Conservation (phyloP, 1,140 invertebrate genomes). For the Hesperophylax magnus region DNA sequence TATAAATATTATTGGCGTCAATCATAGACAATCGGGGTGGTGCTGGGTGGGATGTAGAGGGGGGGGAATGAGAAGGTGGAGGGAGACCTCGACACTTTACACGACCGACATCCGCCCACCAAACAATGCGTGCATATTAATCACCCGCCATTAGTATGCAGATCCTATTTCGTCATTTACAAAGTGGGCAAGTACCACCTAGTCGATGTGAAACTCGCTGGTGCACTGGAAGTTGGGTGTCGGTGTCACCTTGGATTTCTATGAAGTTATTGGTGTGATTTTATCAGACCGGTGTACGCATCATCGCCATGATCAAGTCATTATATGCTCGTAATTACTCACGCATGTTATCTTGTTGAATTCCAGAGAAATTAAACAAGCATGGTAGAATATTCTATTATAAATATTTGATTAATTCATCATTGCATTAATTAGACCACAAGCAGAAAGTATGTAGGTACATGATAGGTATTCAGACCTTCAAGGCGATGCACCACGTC, state of each 20-base stretch:
- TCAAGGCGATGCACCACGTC: no score
- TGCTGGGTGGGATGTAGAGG: neutral
- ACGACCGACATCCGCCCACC: conserved; percentile 12
- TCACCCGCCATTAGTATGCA: conserved; percentile 20
- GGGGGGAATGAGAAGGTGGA: neutral
- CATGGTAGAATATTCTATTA: no score
- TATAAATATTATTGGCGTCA: no score
- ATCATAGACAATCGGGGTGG: no score
- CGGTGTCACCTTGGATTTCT: neutral
- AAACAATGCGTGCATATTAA: conserved; percentile 15
- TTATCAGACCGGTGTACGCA: neutral
- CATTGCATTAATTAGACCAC: no score
- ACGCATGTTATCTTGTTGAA: no score
- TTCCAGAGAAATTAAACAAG: no score
- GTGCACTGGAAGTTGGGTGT: neutral
- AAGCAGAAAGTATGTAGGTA: no score
- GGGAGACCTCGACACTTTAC: neutral
- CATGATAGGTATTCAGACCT: no score
- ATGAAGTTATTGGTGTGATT: neutral
- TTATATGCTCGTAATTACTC: no score
- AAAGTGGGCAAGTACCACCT: neutral
- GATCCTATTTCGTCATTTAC: conserved; percentile 1
- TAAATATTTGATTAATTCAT: no score
- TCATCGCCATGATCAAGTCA: no score
- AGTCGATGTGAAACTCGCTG: neutral